Conservation (phyloP, 2,113 vertebrate species). For the Odontophorus gujanensis region DNA sequence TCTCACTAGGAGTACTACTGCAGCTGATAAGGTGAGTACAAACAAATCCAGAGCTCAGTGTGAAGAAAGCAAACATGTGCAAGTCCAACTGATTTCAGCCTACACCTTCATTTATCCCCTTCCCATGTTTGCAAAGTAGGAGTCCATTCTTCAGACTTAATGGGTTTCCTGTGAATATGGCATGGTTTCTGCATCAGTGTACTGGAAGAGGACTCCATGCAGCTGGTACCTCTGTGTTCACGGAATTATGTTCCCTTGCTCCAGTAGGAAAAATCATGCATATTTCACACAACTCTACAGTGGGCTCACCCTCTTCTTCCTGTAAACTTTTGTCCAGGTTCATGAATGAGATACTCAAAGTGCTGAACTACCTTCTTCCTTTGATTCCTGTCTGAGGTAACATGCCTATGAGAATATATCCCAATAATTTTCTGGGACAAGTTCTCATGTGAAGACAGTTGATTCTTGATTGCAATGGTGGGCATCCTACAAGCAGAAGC, state of each 20-base stretch:
- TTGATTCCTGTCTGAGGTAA: background rate
- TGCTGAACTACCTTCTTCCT: background rate
- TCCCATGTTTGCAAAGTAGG: accelerated
- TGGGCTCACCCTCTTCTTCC: background rate
- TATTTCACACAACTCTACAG: background rate
- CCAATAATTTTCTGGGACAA: too few relatives aligned
- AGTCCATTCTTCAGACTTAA: background rate
- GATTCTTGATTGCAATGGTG: too few relatives aligned
- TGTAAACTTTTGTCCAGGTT: background rate
- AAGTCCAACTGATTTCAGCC: background rate
- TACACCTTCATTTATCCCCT: background rate
- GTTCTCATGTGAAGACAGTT: too few relatives aligned
- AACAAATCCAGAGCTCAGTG: background rate
- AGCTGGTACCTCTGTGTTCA: background rate
- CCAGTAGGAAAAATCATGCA: background rate
- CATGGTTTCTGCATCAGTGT: background rate
- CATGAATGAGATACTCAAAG: background rate
- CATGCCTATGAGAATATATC: too few relatives aligned
- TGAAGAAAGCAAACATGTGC: background rate
- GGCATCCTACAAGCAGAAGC: too few relatives aligned
- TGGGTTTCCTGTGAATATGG: background rate
- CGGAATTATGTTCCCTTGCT: background rate
- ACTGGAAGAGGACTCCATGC: background rate
- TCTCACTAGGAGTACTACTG: background rate
- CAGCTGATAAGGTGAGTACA: background rate